Percentiles rank a stretch among this genome's conserved stretches.
phyloP scores from a whole-genome alignment of 2,797 vertebrate genomes.

The Cossypha niveicapilla region DNA sequence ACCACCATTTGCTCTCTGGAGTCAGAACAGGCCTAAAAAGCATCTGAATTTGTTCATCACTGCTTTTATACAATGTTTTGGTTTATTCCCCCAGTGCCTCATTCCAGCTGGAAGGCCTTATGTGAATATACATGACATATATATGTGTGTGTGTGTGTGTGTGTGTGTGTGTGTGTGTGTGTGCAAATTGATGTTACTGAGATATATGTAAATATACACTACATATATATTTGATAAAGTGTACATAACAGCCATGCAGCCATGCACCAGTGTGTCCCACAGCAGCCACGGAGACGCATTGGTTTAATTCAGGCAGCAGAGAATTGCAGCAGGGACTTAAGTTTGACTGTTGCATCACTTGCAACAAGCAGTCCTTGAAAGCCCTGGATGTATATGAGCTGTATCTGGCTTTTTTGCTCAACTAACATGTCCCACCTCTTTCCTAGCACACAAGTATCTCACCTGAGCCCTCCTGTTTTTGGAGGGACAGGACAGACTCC shows the following conservation, averaged over 20 bases:
- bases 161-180: neutral
- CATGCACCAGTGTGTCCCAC: rapidly evolving
- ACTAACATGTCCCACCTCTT: rapidly evolving
- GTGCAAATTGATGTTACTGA: neutral
- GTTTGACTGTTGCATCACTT: rapidly evolving
- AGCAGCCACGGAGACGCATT: rapidly evolving
- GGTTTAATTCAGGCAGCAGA: neutral
- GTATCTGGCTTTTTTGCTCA: neutral
- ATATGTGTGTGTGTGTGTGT: neutral
- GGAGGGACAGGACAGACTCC: neutral
- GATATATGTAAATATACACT: neutral
- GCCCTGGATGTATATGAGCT: rapidly evolving
- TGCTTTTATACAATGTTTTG: neutral
- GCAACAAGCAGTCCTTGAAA: neutral
- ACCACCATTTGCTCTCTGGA: neutral
- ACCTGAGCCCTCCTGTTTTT: rapidly evolving
- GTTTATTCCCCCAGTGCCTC: neutral
- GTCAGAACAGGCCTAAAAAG: neutral
- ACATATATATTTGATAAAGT: neutral
- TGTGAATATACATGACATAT: neutral
- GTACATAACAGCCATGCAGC: neutral
- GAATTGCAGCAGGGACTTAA: neutral
- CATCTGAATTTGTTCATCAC: neutral
- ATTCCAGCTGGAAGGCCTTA: neutral
- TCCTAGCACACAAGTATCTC: rapidly evolving